These are phyloP conservation scores for Anthopleura xanthogrammica DNA, from an alignment of 92 coral and sea anemone species.

Conservation along the genomic window DNA sequence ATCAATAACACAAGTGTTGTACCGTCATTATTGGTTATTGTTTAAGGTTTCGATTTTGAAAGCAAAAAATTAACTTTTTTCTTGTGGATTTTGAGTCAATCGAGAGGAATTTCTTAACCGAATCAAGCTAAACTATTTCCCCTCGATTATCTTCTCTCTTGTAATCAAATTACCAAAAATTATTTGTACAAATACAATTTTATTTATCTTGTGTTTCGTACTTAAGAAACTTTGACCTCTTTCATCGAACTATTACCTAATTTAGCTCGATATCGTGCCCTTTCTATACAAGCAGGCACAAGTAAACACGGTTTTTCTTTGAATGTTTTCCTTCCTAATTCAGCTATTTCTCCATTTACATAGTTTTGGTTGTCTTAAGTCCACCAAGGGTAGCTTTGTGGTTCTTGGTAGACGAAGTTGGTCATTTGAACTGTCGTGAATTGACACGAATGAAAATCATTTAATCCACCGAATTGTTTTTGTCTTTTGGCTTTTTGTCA, in stretches of 20 bases:
- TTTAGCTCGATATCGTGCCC: neutral
- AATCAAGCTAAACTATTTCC: neutral
- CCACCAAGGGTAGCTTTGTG: neutral
- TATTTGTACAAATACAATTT: slow-evolving; percentile 3
- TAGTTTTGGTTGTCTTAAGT: neutral
- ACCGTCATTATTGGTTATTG: neutral
- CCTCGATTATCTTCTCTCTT: neutral
- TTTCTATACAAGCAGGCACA: neutral
- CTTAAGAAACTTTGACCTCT: slow-evolving; percentile 4
- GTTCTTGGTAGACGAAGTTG: neutral
- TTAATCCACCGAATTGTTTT: neutral
- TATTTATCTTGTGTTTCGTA: neutral
- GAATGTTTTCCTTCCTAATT: neutral
- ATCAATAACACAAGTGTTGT: neutral
- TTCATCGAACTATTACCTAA: neutral
- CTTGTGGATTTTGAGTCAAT: neutral
- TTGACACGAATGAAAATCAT: neutral
- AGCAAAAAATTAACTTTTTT: neutral
- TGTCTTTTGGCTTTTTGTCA: slow-evolving; percentile 2
- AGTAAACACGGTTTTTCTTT: neutral
- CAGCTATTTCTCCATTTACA: neutral
- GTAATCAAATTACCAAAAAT: neutral
- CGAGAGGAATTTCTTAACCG: neutral
- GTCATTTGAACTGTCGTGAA: neutral
- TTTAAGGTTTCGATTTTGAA: neutral